Conservation (phyloP, 2,797 vertebrate genomes). For the Taeniopygia guttata region DNA sequence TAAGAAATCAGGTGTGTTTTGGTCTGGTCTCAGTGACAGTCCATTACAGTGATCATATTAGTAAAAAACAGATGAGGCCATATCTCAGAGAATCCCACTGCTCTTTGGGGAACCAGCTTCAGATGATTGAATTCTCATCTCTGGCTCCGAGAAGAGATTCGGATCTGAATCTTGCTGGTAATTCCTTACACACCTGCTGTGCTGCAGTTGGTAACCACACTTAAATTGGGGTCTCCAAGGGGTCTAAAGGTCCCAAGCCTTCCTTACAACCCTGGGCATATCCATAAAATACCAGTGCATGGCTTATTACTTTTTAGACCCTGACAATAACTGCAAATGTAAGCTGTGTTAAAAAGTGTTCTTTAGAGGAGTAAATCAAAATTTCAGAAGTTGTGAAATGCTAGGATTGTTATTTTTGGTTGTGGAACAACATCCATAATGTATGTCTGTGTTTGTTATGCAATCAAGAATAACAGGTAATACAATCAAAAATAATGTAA, state of each 20-base stretch:
- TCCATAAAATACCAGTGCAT: neutral
- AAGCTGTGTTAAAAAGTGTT: neutral
- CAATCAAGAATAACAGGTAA: neutral
- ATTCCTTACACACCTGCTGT: neutral
- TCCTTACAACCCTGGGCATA: neutral
- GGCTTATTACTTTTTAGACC: neutral
- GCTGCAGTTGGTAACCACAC: neutral
- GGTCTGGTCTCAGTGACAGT: neutral
- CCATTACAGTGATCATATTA: neutral
- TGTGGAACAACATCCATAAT: rapidly evolving
- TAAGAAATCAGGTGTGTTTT: neutral
- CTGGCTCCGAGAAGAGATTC: neutral
- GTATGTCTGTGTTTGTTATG: neutral
- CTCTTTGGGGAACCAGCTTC: neutral
- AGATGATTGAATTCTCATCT: neutral
- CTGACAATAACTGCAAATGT: neutral
- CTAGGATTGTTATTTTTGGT: neutral
- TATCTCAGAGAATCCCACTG: neutral
- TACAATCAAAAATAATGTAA: neutral
- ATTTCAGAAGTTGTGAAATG: neutral
- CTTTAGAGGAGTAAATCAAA: neutral
- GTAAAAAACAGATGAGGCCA: neutral
- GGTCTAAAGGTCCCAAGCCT: neutral
- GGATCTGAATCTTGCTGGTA: neutral
- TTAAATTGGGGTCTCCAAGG: neutral